phyloP scores from a whole-genome alignment of 2,888 invertebrate species.

The Xanthostigma xanthostigma region DNA sequence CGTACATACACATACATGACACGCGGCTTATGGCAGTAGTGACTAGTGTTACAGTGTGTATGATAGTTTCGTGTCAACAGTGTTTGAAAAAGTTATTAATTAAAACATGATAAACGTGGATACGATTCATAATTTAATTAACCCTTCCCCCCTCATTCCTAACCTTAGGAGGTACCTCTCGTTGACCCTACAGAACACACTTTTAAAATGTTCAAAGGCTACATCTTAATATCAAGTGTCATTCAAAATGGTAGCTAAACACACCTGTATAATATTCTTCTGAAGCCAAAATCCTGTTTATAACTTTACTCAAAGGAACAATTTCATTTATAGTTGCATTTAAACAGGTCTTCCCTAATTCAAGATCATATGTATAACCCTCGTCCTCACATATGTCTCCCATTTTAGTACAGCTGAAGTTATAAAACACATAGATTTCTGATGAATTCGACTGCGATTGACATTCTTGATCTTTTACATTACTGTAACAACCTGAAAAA shows the following conservation, averaged over 20 bases:
- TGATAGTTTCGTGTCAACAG: no score
- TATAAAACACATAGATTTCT: conserved; percentile 1
- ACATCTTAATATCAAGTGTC: background rate
- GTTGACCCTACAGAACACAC: no score
- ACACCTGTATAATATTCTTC: conserved; percentile 6
- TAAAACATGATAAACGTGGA: no score
- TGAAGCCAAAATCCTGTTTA: conserved; percentile 37
- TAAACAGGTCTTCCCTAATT: conserved; percentile 3
- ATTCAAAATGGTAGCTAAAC: background rate
- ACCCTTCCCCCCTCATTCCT: no score
- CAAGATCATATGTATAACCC: background rate
- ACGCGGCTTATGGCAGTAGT: no score
- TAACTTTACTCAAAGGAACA: conserved; percentile 34
- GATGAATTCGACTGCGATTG: conserved; percentile 12
- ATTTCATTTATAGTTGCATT: conserved; percentile 27
- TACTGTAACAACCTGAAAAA: conserved; percentile 46
- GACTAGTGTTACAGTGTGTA: no score
- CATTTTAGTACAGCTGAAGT: conserved; percentile 3
- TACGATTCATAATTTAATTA: no score
- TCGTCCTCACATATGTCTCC: conserved; percentile 2
- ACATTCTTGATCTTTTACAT: conserved; percentile 40
- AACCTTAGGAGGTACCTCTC: no score
- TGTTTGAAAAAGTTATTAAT: no score
- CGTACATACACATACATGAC: no score
- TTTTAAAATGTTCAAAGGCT: no score